A percentile compares a stretch with the other conserved stretches of the same genome.
phyloP scores from a whole-genome alignment of 1,140 invertebrate species.

The Carcinoscorpius rotundicauda region DNA sequence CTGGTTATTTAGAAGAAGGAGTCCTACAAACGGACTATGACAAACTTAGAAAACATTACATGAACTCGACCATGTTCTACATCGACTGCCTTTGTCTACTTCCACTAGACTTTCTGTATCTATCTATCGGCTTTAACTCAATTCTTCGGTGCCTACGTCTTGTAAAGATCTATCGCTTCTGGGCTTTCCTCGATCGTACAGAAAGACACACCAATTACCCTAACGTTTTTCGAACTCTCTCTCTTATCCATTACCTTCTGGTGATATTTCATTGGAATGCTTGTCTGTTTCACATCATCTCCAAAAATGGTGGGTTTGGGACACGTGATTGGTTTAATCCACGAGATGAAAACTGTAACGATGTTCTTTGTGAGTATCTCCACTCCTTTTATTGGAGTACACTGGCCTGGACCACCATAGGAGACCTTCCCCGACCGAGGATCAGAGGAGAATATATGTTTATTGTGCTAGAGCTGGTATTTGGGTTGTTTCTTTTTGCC shows the following conservation, averaged over 20 bases:
- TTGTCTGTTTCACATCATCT: slow-evolving; percentile 90
- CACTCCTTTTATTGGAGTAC: slow-evolving; percentile 98
- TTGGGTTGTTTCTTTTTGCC: slow-evolving; percentile 80
- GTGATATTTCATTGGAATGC: slow-evolving; percentile 99
- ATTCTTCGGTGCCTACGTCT: slow-evolving; percentile 91
- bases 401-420: slow-evolving; percentile 81
- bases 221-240: slow-evolving; percentile 85
- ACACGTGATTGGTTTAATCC: slow-evolving; percentile 67
- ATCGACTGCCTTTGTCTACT: slow-evolving; percentile 95
- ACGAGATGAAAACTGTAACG: slow-evolving; percentile 50
- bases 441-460: slow-evolving; percentile 85
- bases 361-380: slow-evolving; percentile 86
- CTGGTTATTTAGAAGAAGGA: slow-evolving; percentile 89
- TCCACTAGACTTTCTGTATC: slow-evolving; percentile 93
- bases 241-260: slow-evolving; percentile 89
- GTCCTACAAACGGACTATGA: slow-evolving; percentile 89
- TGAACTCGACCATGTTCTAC: slow-evolving; percentile 98
- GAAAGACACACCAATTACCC: slow-evolving; percentile 98
- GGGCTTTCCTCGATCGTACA: slow-evolving; percentile 96
- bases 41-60: slow-evolving; percentile 90
- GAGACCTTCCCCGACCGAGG: slow-evolving; percentile 47
- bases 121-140: slow-evolving; percentile 96
- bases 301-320: slow-evolving; percentile 86
- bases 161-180: slow-evolving; percentile 96
- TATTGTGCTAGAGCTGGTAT: slow-evolving; percentile 76